A percentile compares a stretch with the other conserved stretches of the same genome.
Conservation (phyloP, 2,113 vertebrate species). For the Rhinolophus ferrumequinum region DNA sequence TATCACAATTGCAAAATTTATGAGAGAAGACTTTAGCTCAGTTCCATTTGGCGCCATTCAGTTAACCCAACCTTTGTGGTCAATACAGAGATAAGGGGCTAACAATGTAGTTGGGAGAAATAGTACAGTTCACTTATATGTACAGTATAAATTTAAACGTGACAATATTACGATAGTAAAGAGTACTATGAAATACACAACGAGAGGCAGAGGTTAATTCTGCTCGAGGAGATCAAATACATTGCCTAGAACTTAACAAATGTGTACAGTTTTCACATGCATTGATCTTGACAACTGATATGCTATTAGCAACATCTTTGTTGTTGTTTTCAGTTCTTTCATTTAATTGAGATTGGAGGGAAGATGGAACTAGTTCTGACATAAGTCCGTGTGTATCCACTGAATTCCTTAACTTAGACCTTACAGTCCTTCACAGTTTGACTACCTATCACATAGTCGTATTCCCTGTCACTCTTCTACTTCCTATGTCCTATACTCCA, state of each 20-base stretch:
- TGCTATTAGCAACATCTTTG: background rate
- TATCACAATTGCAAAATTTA: background rate
- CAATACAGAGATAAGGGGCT: background rate
- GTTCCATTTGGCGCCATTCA: background rate
- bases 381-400: background rate
- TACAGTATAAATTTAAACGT: background rate
- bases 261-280: background rate
- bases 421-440: background rate
- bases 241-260: background rate
- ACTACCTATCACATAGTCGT: background rate
- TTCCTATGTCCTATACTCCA: background rate
- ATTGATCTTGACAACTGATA: background rate
- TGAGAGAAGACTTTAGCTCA: background rate
- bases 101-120: background rate
- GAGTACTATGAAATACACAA: background rate
- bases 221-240: background rate
- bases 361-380: background rate
- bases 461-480: background rate
- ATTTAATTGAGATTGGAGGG: background rate
- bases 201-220: background rate
- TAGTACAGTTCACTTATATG: background rate
- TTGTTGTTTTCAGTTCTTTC: background rate
- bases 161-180: background rate
- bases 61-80: background rate
- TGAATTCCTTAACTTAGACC: background rate